These are phyloP conservation scores for Latrodectus elegans DNA, from an alignment of 2,888 invertebrate genomes.

Conservation along the genomic window DNA sequence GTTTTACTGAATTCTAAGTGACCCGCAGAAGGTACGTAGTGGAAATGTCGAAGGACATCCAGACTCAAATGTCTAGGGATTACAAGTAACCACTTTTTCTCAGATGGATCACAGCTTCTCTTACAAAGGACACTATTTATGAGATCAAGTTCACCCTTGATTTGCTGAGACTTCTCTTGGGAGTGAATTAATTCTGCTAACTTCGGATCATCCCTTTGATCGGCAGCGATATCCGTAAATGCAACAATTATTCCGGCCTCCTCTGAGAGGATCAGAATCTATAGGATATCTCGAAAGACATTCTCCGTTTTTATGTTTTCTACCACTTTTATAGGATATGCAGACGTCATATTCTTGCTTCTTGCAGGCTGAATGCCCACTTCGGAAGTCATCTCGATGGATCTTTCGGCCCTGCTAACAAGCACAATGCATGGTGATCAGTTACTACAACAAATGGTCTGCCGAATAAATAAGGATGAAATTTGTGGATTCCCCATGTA, in stretches of 20 bases:
- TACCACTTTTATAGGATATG: no score
- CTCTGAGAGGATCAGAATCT: not conserved
- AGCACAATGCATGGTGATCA: constrained; percentile 71
- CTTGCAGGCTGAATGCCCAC: constrained; percentile 75
- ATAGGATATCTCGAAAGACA: constrained; percentile 21
- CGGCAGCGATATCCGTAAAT: not conserved
- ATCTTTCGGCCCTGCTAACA: constrained; percentile 75
- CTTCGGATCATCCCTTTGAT: not conserved
- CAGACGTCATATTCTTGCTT: constrained; percentile 30
- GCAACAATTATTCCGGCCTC: not conserved
- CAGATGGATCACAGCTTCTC: constrained; percentile 18
- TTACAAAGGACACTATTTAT: constrained; percentile 14
- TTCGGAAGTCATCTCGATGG: constrained; percentile 75
- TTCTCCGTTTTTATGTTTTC: constrained; percentile 28
- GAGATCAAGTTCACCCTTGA: not conserved
- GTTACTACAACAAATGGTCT: no score
- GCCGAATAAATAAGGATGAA: constrained; percentile 70
- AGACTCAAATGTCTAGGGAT: constrained; percentile 9
- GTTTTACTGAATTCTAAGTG: no score
- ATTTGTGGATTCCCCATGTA: constrained; percentile 71
- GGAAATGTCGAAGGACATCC: constrained; percentile 7
- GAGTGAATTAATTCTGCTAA: not conserved
- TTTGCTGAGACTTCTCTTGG: not conserved
- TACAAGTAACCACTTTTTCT: no score
- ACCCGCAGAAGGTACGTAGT: constrained; percentile 43